Evolutionary conservation across 2,888 invertebrate genomes (phyloP).

Genomic region (Gonocerus acuteangulatus): DNA sequence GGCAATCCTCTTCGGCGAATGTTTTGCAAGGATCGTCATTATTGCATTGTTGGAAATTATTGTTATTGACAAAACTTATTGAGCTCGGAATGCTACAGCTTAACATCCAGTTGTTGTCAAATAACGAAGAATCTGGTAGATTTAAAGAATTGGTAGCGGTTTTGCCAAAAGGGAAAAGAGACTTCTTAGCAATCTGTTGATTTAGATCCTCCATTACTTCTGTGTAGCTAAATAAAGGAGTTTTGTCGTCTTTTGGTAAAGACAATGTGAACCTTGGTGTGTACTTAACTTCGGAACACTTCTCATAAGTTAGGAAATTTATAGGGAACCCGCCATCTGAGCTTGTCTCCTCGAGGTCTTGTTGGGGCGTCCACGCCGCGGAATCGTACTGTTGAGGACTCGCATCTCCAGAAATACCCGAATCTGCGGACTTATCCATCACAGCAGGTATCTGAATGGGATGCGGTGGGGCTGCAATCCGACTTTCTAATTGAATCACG

Average conservation of each 20-base stretch:
- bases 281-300: conserved; percentile 44
- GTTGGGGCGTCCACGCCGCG: conserved; percentile 74
- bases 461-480: conserved; percentile 42
- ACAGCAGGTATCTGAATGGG: conserved; percentile 37
- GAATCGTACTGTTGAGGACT: conserved; percentile 45
- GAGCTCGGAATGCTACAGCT: conserved; percentile 74
- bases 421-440: conserved; percentile 72
- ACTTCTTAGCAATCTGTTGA: conserved; percentile 54
- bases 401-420: conserved; percentile 75
- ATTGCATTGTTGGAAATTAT: background rate
- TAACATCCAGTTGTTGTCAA: conserved; percentile 69
- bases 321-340: conserved; percentile 47
- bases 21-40: background rate
- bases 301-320: conserved; percentile 39
- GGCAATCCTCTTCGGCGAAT: background rate
- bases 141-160: conserved; percentile 3
- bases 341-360: conserved; percentile 64
- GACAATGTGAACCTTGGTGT: conserved; percentile 60
- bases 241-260: conserved; percentile 59
- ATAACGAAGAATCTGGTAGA: conserved; percentile 27
- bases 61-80: conserved; percentile 46
- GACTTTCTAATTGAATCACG: conserved; percentile 48
- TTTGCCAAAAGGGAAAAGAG: conserved; percentile 50
- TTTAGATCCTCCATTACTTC: too few species aligned
- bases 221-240: too few species aligned